A percentile compares a stretch with the other conserved stretches of the same genome.
Evolutionary conservation across 2,113 vertebrate species (phyloP).

Genomic region (Motacilla tschutschensis): DNA sequence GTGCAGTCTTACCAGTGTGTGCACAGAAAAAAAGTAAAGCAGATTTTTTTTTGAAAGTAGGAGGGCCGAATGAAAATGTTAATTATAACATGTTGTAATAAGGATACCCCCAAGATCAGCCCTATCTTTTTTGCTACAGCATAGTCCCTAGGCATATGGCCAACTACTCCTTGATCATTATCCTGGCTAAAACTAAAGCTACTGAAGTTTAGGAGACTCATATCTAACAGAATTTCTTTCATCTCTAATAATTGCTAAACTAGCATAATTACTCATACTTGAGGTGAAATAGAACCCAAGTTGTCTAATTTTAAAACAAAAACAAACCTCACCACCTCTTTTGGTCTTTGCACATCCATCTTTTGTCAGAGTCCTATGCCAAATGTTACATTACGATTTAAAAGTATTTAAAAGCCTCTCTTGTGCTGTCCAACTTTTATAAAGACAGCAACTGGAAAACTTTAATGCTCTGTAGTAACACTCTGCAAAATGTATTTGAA

Average conservation of each 20-base stretch:
- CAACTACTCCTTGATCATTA: constrained; percentile 74
- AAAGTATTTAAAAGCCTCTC: constrained; percentile 62
- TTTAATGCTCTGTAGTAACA: constrained; percentile 58
- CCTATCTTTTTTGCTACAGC: constrained; percentile 41
- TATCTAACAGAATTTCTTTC: constrained; percentile 74
- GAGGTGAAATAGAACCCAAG: constrained; percentile 62
- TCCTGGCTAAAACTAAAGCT: constrained; percentile 67
- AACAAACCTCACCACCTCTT: constrained; percentile 51
- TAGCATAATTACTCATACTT: constrained; percentile 77
- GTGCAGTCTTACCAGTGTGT: background rate
- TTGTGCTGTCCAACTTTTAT: constrained; percentile 53
- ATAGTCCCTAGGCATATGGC: constrained; percentile 65
- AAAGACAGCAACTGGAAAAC: constrained; percentile 61
- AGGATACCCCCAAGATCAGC: constrained; percentile 63
- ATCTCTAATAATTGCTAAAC: constrained; percentile 82
- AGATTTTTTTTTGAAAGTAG: constrained; percentile 8
- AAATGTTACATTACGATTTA: constrained; percentile 55
- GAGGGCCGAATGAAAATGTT: constrained; percentile 42
- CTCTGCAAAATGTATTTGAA: constrained; percentile 52
- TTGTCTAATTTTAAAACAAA: constrained; percentile 68
- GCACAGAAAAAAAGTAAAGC: background rate
- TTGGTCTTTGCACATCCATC: constrained; percentile 51
- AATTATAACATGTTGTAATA: constrained; percentile 36
- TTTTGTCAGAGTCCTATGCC: constrained; percentile 58
- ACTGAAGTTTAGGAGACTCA: constrained; percentile 71